Percentiles rank a stretch among this genome's conserved stretches.
phyloP scores from a whole-genome alignment of 2,888 invertebrate species.

The Lasioglossum pauxillum region DNA sequence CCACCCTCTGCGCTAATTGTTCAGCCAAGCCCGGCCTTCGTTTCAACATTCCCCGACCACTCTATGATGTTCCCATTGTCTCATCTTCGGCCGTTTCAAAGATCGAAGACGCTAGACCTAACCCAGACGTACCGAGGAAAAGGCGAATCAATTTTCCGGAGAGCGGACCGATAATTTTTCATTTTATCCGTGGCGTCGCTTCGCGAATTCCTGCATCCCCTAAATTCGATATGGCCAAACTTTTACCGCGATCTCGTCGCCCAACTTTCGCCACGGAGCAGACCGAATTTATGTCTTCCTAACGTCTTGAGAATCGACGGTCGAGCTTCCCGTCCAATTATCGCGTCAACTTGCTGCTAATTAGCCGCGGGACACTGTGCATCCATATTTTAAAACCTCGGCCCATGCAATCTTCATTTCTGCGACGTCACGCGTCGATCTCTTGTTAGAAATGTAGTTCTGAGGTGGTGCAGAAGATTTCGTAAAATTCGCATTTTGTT shows the following conservation, averaged over 20 bases:
- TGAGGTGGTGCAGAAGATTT: background rate
- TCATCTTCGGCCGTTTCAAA: background rate
- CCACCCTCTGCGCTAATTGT: slow-evolving; percentile 3
- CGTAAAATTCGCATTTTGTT: background rate
- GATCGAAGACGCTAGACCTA: slow-evolving; percentile 4
- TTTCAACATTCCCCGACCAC: background rate
- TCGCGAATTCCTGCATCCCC: background rate
- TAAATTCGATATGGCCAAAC: background rate
- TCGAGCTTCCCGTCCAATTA: background rate
- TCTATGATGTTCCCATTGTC: background rate
- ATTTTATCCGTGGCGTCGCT: background rate
- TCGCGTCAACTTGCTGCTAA: background rate
- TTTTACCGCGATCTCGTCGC: background rate
- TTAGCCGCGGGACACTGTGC: background rate
- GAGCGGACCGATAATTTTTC: background rate
- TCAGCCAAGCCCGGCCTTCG: background rate
- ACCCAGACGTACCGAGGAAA: background rate
- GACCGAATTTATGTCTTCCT: background rate
- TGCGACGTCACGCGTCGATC: background rate
- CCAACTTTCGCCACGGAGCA: background rate
- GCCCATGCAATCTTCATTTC: background rate
- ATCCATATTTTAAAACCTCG: background rate
- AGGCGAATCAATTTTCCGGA: slow-evolving; percentile 15
- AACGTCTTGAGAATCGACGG: background rate
- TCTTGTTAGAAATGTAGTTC: no score